phyloP scores from a whole-genome alignment of 2,113 vertebrate species.

The Psettodes erumei region DNA sequence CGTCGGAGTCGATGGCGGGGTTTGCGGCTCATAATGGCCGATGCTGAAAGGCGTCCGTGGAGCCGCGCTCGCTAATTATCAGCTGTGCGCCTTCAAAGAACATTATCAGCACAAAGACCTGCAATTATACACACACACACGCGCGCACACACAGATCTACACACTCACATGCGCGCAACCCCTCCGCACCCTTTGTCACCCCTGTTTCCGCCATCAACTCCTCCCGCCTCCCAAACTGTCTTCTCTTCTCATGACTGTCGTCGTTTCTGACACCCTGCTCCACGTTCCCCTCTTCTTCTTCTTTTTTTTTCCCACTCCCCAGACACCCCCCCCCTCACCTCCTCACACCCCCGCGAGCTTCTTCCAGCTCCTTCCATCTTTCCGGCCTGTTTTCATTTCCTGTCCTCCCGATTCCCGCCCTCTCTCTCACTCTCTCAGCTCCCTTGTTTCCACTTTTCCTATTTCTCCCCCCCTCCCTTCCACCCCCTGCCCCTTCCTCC shows the following conservation, averaged over 20 bases:
- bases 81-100: constrained; percentile 82
- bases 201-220: constrained; percentile 49
- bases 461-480: background rate
- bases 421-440: constrained; percentile 21
- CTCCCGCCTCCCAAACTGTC: constrained; percentile 42
- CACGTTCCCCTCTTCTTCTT: background rate
- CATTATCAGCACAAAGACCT: constrained; percentile 83
- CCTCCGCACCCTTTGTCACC: constrained; percentile 57
- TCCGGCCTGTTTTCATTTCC: constrained; percentile 37
- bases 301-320: constrained; percentile 19
- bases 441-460: constrained; percentile 39
- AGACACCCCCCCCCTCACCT: constrained; percentile 20
- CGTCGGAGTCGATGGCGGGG: constrained; percentile 68
- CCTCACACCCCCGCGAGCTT: no score
- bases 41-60: constrained; percentile 64
- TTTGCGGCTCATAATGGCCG: constrained; percentile 77
- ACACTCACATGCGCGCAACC: constrained; percentile 41
- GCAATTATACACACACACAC: constrained; percentile 75
- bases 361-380: no score
- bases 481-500: background rate
- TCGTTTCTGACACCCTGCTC: constrained; percentile 3
- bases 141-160: constrained; percentile 21
- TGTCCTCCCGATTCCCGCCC: constrained; percentile 13
- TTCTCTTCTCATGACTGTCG: constrained; percentile 37
- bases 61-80: constrained; percentile 81